These are phyloP conservation scores for Neopelma chrysocephalum DNA, from an alignment of 2,797 vertebrate genomes.

Conservation along the genomic window DNA sequence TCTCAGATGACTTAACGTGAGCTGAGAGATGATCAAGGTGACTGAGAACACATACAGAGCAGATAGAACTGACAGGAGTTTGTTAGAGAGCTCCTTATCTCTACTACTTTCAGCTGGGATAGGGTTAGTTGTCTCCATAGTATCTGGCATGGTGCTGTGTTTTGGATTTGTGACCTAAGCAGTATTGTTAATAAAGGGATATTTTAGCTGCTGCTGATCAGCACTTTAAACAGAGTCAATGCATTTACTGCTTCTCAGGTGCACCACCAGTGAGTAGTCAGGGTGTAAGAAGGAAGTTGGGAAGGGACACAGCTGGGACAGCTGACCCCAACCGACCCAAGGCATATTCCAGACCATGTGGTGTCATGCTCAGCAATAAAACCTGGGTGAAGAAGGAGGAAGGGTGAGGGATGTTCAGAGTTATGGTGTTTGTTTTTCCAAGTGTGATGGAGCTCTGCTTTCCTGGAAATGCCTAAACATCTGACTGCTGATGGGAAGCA, in stretches of 20 bases:
- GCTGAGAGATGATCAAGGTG: not conserved
- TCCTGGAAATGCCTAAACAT: not conserved
- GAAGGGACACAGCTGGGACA: not conserved
- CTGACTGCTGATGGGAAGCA: not conserved
- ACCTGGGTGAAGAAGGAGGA: not conserved
- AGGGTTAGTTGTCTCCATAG: not conserved
- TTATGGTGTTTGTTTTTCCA: not conserved
- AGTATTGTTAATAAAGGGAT: not conserved
- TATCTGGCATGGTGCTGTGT: not conserved
- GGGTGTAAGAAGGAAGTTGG: not conserved
- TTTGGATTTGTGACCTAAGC: not conserved
- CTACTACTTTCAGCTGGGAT: not conserved
- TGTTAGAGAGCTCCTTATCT: not conserved
- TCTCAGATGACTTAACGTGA: not conserved
- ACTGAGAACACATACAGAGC: not conserved
- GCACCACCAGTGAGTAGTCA: not conserved
- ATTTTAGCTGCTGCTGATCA: not conserved
- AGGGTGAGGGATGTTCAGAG: not conserved
- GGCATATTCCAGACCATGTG: not conserved
- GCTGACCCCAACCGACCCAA: not conserved
- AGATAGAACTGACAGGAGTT: not conserved
- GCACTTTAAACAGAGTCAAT: rapidly evolving
- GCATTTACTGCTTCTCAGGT: not conserved
- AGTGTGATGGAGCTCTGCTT: not conserved
- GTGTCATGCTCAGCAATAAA: not conserved